Evolutionary conservation across 2,888 invertebrate species (phyloP).

Genomic region (Trichogramma dendrolimi): DNA sequence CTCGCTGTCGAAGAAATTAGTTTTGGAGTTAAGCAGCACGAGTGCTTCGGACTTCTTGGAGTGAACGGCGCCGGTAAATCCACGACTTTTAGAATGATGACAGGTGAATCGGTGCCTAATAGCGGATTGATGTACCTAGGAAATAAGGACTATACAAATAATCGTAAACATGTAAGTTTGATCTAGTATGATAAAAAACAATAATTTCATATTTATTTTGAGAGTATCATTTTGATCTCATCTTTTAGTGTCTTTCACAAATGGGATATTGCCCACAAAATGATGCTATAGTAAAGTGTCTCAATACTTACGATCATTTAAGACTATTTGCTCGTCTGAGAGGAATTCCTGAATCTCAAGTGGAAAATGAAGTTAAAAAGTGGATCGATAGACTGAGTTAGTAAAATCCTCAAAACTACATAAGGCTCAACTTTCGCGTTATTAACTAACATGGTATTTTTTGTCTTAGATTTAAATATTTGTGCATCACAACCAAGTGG

Average conservation of each 20-base stretch:
- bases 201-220: background rate
- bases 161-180: constrained; percentile 37
- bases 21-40: constrained; percentile 67
- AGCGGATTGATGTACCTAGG: constrained; percentile 43
- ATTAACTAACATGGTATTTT: background rate
- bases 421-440: background rate
- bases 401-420: constrained; percentile 28
- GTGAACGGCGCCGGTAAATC: constrained; percentile 87
- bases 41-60: constrained; percentile 79
- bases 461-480: constrained; percentile 42
- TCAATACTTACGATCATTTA: constrained; percentile 74
- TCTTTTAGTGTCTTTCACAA: constrained; percentile 62
- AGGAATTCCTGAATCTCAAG: constrained; percentile 57
- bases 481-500: constrained; percentile 46
- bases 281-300: constrained; percentile 72
- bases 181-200: background rate
- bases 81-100: constrained; percentile 85
- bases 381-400: constrained; percentile 61
- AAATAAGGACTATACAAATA: constrained; percentile 34
- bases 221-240: background rate
- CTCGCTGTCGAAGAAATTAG: constrained; percentile 76
- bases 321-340: constrained; percentile 68
- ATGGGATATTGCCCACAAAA: constrained; percentile 91
- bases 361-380: constrained; percentile 54
- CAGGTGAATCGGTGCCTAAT: constrained; percentile 66